Evolutionary conservation across 2,113 vertebrate genomes (phyloP), one percentile per base, ranked within the genome.

Genomic region (Gobius niger): DNA sequence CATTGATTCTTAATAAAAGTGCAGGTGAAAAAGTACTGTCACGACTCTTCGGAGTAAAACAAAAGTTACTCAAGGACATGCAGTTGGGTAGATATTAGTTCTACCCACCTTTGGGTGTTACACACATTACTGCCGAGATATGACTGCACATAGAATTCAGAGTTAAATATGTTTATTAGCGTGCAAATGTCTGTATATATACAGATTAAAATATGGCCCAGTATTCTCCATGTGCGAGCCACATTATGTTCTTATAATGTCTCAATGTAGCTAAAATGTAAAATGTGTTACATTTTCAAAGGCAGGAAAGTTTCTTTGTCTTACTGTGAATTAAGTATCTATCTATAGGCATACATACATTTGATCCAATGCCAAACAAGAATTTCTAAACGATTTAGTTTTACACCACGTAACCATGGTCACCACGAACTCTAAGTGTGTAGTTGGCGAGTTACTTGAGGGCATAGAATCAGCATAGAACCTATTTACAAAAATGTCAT

Each of bases 311-410:
- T 34, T 65, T 11, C 9, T 60, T 53, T 13, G 41, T 44, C 16
- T n/a, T 19, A 47, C 5, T 64, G 46, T 12, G 40, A 10, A 1
- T 67, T 3, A 34, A 34, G 24, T 34, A 42, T 50, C 44, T 6
- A 64, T 47, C 24, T 67, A 75, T 12, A 24, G 18, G 46, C 50
- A 47, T 40, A 44, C 67, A 76, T 11, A 64, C 0, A 46, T 1
- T n/a, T n/a, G 71, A 69, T 74, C 56, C 42, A 63, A 67, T 69
- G 59, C 44, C 80, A 73, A 76, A 13, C 15, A 67, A 77, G 61
- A 50, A 62, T 18, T 46, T 56, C 18, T 65, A 9, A 66, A 67
- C 42, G 18, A 50, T n/a, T 4, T 9, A 69, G 1, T 6, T 49
- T 14, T 19, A 9, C 5, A 53, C 67, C n/a, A 56, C 10, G 53